Percentiles rank a stretch among this genome's conserved stretches.
These are phyloP conservation scores for Lingula anatina DNA, from an alignment of 2,888 invertebrate species.

Conservation along the genomic window DNA sequence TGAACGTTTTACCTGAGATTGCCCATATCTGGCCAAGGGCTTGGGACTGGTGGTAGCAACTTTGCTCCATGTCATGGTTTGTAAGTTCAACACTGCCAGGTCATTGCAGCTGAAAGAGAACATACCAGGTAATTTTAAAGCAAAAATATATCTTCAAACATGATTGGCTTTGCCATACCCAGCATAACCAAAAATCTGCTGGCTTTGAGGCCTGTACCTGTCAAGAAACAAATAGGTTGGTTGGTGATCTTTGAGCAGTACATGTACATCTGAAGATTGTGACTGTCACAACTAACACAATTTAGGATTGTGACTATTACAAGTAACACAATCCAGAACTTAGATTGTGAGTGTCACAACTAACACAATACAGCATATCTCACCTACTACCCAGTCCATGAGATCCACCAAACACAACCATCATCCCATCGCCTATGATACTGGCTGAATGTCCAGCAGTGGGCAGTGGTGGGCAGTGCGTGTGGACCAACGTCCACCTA, in stretches of 20 bases:
- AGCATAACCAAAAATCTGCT: too few species aligned
- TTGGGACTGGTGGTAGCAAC: slow-evolving; percentile 65
- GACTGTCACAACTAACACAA: too few species aligned
- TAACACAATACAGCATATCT: background rate
- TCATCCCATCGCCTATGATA: slow-evolving; percentile 60
- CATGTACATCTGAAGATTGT: too few species aligned
- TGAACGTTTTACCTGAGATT: slow-evolving; percentile 67
- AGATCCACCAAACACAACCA: slow-evolving; percentile 56
- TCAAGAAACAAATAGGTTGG: too few species aligned
- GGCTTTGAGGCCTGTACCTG: too few species aligned
- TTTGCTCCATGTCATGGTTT: slow-evolving; percentile 71
- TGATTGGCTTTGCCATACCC: too few species aligned
- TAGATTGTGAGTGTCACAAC: too few species aligned
- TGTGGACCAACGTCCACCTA: slow-evolving; percentile 60
- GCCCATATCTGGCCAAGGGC: slow-evolving; percentile 84
- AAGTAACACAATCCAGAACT: too few species aligned
- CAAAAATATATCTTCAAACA: too few species aligned
- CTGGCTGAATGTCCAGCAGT: slow-evolving; percentile 92
- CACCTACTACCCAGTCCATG: slow-evolving; percentile 43
- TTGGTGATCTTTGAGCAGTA: too few species aligned
- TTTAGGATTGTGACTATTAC: too few species aligned
- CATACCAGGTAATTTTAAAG: background rate
- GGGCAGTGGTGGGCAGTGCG: slow-evolving; percentile 61
- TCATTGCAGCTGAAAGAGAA: slow-evolving; percentile 62
- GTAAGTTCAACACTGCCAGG: slow-evolving; percentile 81